Base-by-base conservation (phyloP, 2,113 vertebrate genomes). In the Sturnus vulgaris region DNA sequence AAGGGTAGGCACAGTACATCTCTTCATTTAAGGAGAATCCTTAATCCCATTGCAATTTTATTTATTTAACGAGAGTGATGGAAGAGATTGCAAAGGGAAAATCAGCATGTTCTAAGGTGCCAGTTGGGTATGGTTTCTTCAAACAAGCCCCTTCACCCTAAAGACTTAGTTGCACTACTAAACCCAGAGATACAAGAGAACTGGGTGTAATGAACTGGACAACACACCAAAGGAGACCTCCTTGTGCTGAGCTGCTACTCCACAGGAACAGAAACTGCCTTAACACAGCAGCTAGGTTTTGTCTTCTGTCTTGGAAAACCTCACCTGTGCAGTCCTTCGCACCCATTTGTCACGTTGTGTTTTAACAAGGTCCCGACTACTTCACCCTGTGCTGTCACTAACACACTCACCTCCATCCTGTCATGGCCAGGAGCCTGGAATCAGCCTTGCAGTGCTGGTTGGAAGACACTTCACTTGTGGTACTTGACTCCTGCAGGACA, bases 221-320 rank as follows among this genome's bases (percentile, higher is more conserved):
- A 63, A 94, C 85, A 96, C 88, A 95, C 94, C 96, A 97, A 95
- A 97, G 92, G 95, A 96, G 90, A 95, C 73, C 81, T 96, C 93
- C 94, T 96, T 76, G 69, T 90, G 92, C 94, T 96, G 92, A 96
- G 95, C 95, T 96, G 94, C 95, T 96, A 92, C 86, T 95, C 86
- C 86, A 95, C 60, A 83, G 80, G 60, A 96, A 93, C 76, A 95
- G 77, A 95, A 93, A 96, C 95, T 96, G 95, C 94, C 93, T 97
- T 96, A 97, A 96, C 76, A 92, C 16, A 95, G 95, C 93, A 97
- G 92, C 94, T 90, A 93, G 60, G 79, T 95, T 87, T 86, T 88
- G 52, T 86, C 33, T 85, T 83, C 78, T 59, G 88, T 93, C 85
- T 86, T 82, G 33, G 21, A 56, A 88, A 66, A 53, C 57, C 66